Base-by-base conservation (phyloP, 2,113 vertebrate species). In the Apodemus speciosus region DNA sequence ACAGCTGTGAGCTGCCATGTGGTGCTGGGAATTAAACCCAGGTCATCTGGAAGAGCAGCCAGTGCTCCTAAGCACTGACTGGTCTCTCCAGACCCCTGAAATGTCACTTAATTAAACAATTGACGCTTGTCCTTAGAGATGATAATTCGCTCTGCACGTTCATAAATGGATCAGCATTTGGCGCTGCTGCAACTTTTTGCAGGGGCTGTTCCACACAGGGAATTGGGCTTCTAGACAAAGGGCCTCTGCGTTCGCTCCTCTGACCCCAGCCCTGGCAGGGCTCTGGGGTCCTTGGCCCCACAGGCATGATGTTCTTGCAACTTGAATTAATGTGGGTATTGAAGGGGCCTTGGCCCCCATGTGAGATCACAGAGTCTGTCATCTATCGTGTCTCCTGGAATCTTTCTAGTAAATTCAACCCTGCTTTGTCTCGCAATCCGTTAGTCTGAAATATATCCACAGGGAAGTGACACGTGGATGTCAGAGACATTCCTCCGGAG, bases 261-360 rank as follows among this genome's bases (percentile, higher is more conserved):
- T 72, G 93, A 88, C 80, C 76, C 60, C 89, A 89, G 68, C 88
- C 40, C 56, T 86, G 91, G 35, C 76, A n/a, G 90, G 93, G 30
- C 49, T 69, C 68, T 56, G 85, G 85, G 83, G 87, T 95, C 91
- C 85, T 90, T 73, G 91, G 95, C 60, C 92, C 69, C 93, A 90
- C 91, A 93, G 83, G 89, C 95, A 72, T 64, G 68, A 81, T 90
- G 90, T 95, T 94, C 68, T 94, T 81, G 53, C 86, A 66, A 76
- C 79, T 64, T 88, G 88, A 92, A 94, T 96, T 94, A 95, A 93
- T 95, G 96, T 94, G 58, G 72, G 27, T 77, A 69, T 92, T 96
- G 85, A 97, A 94, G 75, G 53, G n/a, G 92, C 0, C 90, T 96
- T 51, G 96, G 91, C 81, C 40, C 75, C 87, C 71, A 72, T 88